Base-by-base conservation (phyloP, 2,113 vertebrate species). In the Esox niger region DNA sequence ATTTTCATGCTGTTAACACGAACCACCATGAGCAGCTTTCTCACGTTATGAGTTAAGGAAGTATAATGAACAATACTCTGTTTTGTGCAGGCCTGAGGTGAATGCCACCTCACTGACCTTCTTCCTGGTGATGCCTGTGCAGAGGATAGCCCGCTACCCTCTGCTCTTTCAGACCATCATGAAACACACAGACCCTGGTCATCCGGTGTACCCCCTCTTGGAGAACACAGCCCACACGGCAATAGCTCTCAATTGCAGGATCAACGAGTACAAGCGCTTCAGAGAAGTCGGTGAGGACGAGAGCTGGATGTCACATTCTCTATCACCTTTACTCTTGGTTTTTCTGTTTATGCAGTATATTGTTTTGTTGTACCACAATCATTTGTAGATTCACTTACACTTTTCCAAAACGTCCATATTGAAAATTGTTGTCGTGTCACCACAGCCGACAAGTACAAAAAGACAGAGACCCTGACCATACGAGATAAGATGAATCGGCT, bases 191-290 rank as follows among this genome's bases (percentile, higher is more conserved):
- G 87, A 89, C 0, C 56, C 65, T 2, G 60, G 67, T 0, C 80
- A 90, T 87, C 90, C 86, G 0, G 89, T 91, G 4, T 91, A 91
- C 26, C 11, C 68, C 0, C 82, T 89, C 5, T 88, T 99, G 75
- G 90, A 94, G 82, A 85, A 86, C 47, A 91, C 95, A 0, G 81
- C 83, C 1, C 85, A 84, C 10, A 83, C 92, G 62, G 89, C 96
- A 79, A 62, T 93, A 55, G 93, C 94, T n/a, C 75, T 96, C 58
- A 98, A 96, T 26, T 78, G 87, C 82, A 93, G 92, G 77, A 98
- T 99, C 90, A 99, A 99, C 0, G 96, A 98, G 82, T 93, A 96
- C 87, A 99, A 98, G 59, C 93, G 95, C 78, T 94, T 91, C 89
- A 87, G 92, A 76, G 97, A 99, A 95, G 93, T 98, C 10, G 96